Evolutionary conservation across 2,113 vertebrate genomes (phyloP).

Genomic region (Triplophysa tibetana): DNA sequence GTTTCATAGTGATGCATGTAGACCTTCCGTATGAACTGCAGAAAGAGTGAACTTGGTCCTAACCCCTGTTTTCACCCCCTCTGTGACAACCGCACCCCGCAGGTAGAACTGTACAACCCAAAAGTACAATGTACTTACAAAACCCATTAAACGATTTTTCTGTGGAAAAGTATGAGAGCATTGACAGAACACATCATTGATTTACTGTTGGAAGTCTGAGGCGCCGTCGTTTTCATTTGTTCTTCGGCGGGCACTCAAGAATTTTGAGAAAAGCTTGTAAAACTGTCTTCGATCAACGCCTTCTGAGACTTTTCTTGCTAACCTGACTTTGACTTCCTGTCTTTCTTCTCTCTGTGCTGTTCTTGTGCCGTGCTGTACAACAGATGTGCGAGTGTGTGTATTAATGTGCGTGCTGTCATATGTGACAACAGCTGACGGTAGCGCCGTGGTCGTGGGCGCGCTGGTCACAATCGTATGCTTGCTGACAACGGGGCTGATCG

Average conservation of each 20-base stretch:
- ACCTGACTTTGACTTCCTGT: slow-evolving; percentile 36
- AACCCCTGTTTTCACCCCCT: slow-evolving; percentile 15
- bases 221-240: background rate
- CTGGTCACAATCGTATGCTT: slow-evolving; percentile 82
- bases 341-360: slow-evolving; percentile 51
- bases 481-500: slow-evolving; percentile 73
- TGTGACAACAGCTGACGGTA: slow-evolving; percentile 80
- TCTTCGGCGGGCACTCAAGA: background rate
- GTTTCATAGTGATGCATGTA: background rate
- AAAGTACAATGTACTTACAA: slow-evolving; percentile 18
- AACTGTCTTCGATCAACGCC: background rate
- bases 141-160: slow-evolving; percentile 38
- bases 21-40: background rate
- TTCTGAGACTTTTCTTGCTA: background rate
- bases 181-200: slow-evolving; percentile 18
- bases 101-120: background rate
- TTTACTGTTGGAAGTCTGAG: slow-evolving; percentile 30
- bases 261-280: slow-evolving; percentile 7
- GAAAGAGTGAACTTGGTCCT: background rate
- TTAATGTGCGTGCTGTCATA: slow-evolving; percentile 75
- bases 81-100: slow-evolving; percentile 18
- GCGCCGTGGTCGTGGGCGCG: slow-evolving; percentile 75
- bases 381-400: slow-evolving; percentile 76
- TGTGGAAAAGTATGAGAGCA: slow-evolving; percentile 13
- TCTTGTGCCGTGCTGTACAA: slow-evolving; percentile 63